These are phyloP conservation scores for Luperina nickerlii DNA, from an alignment of 2,888 invertebrate species.

Conservation along the genomic window DNA sequence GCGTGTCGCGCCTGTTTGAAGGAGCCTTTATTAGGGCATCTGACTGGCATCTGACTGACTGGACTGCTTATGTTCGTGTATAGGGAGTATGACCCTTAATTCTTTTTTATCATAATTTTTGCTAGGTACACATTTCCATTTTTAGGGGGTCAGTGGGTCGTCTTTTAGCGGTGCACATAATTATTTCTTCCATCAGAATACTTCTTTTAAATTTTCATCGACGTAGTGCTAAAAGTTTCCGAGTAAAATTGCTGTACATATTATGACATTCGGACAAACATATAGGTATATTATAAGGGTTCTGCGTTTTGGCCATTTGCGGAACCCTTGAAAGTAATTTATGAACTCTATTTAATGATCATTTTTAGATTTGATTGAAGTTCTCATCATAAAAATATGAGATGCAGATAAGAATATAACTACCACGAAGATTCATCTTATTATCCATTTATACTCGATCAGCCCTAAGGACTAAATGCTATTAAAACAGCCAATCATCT, in stretches of 20 bases:
- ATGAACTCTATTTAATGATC: too few species aligned
- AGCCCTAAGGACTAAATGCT: conserved; percentile 10
- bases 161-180: too few species aligned
- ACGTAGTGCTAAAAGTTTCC: background rate
- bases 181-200: too few species aligned
- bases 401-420: conserved; percentile 2
- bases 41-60: too few species aligned
- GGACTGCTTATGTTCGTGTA: too few species aligned
- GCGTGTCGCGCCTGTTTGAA: too few species aligned
- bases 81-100: too few species aligned
- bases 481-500: conserved; percentile 25
- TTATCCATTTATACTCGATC: conserved; percentile 23
- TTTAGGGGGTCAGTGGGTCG: too few species aligned
- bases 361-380: conserved; percentile 2
- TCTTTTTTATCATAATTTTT: too few species aligned
- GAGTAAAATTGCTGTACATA: background rate
- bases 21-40: too few species aligned
- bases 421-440: background rate
- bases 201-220: background rate
- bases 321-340: background rate
- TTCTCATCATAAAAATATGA: conserved; percentile 5
- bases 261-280: background rate
- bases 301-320: background rate
- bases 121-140: too few species aligned
- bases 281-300: background rate